phyloP scores from a whole-genome alignment of 1,140 invertebrate genomes.

The Tetraneura akinire region DNA sequence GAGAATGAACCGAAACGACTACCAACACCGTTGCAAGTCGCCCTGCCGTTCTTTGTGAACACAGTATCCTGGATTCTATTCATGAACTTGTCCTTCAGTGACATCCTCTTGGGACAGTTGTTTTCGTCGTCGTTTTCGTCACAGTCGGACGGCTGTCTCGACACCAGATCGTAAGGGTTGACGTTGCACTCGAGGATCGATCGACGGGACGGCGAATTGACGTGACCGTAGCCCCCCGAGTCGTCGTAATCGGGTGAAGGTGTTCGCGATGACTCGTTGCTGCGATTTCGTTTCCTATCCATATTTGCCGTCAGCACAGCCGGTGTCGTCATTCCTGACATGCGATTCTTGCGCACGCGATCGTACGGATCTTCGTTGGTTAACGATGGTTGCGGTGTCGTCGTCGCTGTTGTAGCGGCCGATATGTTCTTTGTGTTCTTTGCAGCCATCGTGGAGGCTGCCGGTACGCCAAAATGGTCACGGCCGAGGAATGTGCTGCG shows the following conservation, averaged over 20 bases:
- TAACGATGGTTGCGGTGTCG: slow-evolving; percentile 48
- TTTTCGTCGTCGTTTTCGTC: slow-evolving; percentile 55
- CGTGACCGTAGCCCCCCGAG: slow-evolving; percentile 1
- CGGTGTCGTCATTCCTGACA: slow-evolving; percentile 61
- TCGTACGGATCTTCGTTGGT: slow-evolving; percentile 75
- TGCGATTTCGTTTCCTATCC: slow-evolving; percentile 61
- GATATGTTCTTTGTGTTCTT: no score
- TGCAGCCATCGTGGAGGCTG: slow-evolving; percentile 75
- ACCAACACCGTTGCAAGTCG: not conserved
- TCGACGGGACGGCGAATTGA: slow-evolving; percentile 37
- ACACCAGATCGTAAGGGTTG: slow-evolving; percentile 80
- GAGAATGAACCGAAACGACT: not conserved
- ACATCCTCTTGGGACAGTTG: slow-evolving; percentile 55
- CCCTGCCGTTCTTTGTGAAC: not conserved
- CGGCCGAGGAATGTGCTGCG: slow-evolving; percentile 60
- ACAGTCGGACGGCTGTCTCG: slow-evolving; percentile 60
- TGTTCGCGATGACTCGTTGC: slow-evolving; percentile 56
- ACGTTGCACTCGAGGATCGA: slow-evolving; percentile 83
- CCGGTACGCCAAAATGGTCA: slow-evolving; percentile 67
- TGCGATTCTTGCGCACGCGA: slow-evolving; percentile 73
- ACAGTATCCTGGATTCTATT: slow-evolving; percentile 48
- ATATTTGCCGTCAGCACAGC: slow-evolving; percentile 63
- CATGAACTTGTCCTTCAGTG: slow-evolving; percentile 47
- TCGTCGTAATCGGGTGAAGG: slow-evolving; percentile 56
- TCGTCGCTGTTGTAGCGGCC: slow-evolving; percentile 54